phyloP scores from a whole-genome alignment of 2,888 invertebrate genomes.

The Hyposoter dolosus region DNA sequence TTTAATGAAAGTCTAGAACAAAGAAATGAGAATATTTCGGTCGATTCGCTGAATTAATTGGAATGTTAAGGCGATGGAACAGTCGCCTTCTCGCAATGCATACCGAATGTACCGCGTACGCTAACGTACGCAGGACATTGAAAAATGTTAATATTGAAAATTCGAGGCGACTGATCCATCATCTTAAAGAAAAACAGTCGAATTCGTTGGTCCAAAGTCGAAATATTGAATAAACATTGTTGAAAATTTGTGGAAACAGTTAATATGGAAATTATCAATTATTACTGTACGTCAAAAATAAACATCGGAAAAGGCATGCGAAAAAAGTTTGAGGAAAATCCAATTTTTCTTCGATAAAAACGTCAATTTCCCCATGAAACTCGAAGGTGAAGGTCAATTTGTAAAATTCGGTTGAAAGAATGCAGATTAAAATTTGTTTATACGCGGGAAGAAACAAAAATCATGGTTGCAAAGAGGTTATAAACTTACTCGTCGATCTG shows the following conservation, averaged over 20 bases:
- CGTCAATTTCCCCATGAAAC: neutral
- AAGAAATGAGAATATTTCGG: neutral
- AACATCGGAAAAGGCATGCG: neutral
- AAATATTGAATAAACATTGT: neutral
- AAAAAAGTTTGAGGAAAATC: neutral
- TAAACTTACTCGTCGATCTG: slow-evolving; percentile 72
- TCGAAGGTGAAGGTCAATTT: neutral
- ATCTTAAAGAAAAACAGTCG: neutral
- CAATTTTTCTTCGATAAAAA: neutral
- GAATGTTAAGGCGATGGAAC: no score
- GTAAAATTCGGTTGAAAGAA: neutral
- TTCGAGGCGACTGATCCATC: no score
- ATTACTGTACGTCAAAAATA: neutral
- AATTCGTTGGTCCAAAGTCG: neutral
- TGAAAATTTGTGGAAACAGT: neutral
- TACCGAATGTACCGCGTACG: fast-evolving
- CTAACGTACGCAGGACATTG: neutral
- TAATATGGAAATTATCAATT: neutral
- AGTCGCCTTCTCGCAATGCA: no score
- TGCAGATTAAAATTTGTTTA: neutral
- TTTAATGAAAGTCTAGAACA: slow-evolving; percentile 30
- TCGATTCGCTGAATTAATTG: neutral
- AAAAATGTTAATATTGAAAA: neutral
- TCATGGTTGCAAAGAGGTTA: slow-evolving; percentile 24
- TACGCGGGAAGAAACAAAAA: neutral